These are phyloP conservation scores for Drosophila bipectinata DNA, from an alignment of 1,140 invertebrate species.

Conservation along the genomic window DNA sequence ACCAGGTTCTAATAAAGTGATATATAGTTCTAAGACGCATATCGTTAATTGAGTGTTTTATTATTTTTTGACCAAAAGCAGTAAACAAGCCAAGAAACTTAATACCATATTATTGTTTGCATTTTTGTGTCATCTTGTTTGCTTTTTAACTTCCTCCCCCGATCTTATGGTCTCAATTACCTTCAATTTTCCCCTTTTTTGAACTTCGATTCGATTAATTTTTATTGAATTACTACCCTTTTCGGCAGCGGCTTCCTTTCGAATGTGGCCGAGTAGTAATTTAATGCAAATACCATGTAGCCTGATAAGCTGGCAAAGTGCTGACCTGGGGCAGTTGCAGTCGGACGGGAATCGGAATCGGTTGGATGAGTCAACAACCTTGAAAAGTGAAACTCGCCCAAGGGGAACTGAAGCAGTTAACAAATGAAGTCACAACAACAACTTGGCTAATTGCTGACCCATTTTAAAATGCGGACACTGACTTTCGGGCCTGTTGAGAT, in stretches of 20 bases:
- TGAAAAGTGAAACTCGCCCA: constrained; percentile 64
- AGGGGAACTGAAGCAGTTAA: constrained; percentile 45
- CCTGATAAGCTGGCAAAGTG: constrained; percentile 46
- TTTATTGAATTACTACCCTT: constrained; percentile 46
- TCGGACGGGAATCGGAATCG: neutral
- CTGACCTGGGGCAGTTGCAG: constrained; percentile 38
- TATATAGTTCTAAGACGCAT: neutral
- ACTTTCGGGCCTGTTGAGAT: neutral
- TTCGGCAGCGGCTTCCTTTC: constrained; percentile 42
- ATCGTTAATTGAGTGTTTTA: neutral
- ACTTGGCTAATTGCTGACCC: constrained; percentile 63
- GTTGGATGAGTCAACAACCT: constrained; percentile 69
- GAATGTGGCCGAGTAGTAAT: constrained; percentile 33
- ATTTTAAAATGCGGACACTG: constrained; percentile 37
- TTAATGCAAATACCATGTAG: constrained; percentile 50
- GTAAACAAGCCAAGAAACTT: neutral
- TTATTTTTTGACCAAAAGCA: neutral
- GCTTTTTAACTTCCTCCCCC: neutral
- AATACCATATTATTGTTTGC: constrained; percentile 8
- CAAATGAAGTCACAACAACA: constrained; percentile 35
- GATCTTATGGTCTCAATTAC: constrained; percentile 25
- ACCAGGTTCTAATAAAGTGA: neutral
- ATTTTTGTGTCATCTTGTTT: constrained; percentile 41
- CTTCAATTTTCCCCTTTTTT: constrained; percentile 43
- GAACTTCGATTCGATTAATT: constrained; percentile 40